Conservation (phyloP, 2,888 invertebrate species). For the Eurois occulta region DNA sequence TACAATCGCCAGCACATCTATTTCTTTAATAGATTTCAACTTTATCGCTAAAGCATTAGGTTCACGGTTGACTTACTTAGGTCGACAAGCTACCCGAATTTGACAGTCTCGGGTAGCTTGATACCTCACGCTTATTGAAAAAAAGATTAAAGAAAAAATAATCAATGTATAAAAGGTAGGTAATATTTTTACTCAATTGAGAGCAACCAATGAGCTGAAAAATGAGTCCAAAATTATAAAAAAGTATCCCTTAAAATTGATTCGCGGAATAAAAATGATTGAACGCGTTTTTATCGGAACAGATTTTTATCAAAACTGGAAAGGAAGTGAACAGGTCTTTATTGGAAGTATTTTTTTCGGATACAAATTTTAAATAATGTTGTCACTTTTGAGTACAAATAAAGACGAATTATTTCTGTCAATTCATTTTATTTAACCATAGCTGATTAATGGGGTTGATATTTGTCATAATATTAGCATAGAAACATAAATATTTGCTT, state of each 20-base stretch:
- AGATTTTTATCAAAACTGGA: constrained; percentile 26
- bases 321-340: constrained; percentile 15
- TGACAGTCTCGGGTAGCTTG: too few relatives aligned
- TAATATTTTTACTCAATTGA: constrained; percentile 27
- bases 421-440: background rate
- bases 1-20: too few relatives aligned
- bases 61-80: too few relatives aligned
- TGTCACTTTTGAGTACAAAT: background rate
- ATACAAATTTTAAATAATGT: background rate
- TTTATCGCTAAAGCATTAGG: too few relatives aligned
- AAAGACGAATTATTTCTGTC: constrained; percentile 6
- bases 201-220: constrained; percentile 10
- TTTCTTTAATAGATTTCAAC: too few relatives aligned
- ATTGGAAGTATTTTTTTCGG: background rate
- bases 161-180: background rate
- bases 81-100: too few relatives aligned
- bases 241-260: constrained; percentile 11
- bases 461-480: constrained; percentile 2
- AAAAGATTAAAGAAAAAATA: background rate
- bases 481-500: background rate
- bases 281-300: constrained; percentile 26
- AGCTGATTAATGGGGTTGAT: background rate
- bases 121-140: background rate
- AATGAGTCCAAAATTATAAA: constrained; percentile 13
- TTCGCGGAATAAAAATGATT: constrained; percentile 26